phyloP scores from a whole-genome alignment of 2,888 invertebrate species.

The Furcula furcula region DNA sequence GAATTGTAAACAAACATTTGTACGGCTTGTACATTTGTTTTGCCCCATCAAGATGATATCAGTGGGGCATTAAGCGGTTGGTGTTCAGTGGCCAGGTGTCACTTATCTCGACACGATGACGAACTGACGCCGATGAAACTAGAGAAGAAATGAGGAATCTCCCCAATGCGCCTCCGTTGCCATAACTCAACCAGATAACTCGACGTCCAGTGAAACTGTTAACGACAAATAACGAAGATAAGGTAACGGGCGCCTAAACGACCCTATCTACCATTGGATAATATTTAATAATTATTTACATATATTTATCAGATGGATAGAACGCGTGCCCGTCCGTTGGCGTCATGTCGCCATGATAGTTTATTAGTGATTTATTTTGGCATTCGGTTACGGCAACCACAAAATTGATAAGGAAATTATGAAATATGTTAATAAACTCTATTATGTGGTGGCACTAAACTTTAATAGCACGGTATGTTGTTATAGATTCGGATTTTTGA shows the following conservation, averaged over 20 bases:
- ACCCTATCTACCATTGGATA: conserved; percentile 72
- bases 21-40: conserved; percentile 5
- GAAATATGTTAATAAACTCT: conserved; percentile 31
- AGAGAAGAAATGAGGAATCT: conserved; percentile 56
- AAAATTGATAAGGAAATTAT: conserved; percentile 34
- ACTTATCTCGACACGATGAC: conserved; percentile 52
- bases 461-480: conserved; percentile 10
- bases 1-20: neutral
- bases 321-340: conserved; percentile 56
- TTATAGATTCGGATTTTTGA: conserved; percentile 6
- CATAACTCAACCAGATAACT: conserved; percentile 75
- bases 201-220: conserved; percentile 63
- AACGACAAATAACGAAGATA: conserved; percentile 79
- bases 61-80: conserved; percentile 22
- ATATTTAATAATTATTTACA: conserved; percentile 80
- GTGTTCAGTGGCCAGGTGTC: conserved; percentile 32
- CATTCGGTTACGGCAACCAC: conserved; percentile 39
- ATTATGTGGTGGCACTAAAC: conserved; percentile 15
- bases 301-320: conserved; percentile 71
- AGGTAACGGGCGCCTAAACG: conserved; percentile 73
- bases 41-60: conserved; percentile 32
- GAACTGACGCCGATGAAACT: conserved; percentile 55
- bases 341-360: conserved; percentile 52
- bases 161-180: conserved; percentile 43
- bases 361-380: conserved; percentile 52